phyloP scores from a whole-genome alignment of 2,797 vertebrate genomes.

The Lutjanus argentimaculatus region DNA sequence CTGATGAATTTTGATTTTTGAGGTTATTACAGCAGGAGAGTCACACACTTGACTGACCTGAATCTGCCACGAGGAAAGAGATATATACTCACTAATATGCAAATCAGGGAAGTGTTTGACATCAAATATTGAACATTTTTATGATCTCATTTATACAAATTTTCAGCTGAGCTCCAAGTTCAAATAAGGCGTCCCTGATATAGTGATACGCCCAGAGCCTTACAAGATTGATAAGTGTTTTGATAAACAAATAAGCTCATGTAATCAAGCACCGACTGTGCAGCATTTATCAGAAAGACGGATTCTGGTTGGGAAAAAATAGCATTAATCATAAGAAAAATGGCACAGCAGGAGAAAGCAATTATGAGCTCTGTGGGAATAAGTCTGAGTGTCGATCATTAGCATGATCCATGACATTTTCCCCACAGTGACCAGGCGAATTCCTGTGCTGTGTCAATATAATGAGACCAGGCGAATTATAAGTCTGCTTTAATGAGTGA shows the following conservation, averaged over 20 bases:
- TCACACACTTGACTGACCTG: constrained; percentile 14
- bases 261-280: constrained; percentile 6
- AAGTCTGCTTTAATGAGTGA: constrained; percentile 70
- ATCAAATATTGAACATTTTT: constrained; percentile 19
- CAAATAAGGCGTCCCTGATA: background rate
- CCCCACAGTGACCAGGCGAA: constrained; percentile 48
- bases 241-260: constrained; percentile 38
- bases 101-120: constrained; percentile 18
- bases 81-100: background rate
- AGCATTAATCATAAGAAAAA: constrained; percentile 58
- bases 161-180: constrained; percentile 15
- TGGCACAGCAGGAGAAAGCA: constrained; percentile 56
- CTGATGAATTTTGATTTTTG: background rate
- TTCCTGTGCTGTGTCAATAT: constrained; percentile 58
- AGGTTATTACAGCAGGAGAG: background rate
- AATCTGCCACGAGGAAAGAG: background rate
- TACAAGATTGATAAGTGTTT: constrained; percentile 9
- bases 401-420: constrained; percentile 71
- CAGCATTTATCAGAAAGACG: constrained; percentile 26
- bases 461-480: constrained; percentile 58
- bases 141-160: background rate
- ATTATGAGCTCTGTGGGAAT: constrained; percentile 68
- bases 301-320: constrained; percentile 8
- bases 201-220: background rate
- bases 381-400: constrained; percentile 59